Base-by-base conservation (phyloP, 2,797 vertebrate species). In the Cirrhinus mrigala region DNA sequence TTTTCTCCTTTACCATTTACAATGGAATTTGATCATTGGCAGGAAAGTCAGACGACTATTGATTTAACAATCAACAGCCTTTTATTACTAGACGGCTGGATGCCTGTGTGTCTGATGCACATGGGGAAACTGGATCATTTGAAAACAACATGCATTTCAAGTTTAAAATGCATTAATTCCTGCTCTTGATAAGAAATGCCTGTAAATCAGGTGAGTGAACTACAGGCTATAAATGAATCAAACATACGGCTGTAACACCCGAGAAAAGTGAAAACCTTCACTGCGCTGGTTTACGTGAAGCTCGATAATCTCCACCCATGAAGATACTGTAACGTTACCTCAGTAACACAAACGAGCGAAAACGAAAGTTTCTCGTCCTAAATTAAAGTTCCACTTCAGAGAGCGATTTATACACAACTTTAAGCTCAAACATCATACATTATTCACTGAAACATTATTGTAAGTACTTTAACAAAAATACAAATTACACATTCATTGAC, bases 1-100 rank as follows among this genome's bases (percentile, higher is more conserved):
- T 78, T 40, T 18, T 69, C 62, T 84, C 12, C 33, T 84, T 78
- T 46, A 76, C 50, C 37, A 24, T 77, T 56, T 68, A 54, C 73
- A 77, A 84, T 70, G 75, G n/a, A 70, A 84, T 70, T 16, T 78
- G 75, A 78, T 70, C 64, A n/a, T n/a, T 24, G 50, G 18, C 64
- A 78, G 74, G 82, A 64, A 64, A 74, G 81, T 80, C 81, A 85
- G 82, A 77, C 68, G 27, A 62, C 68, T 85, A 89, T 85, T 69
- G 83, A 87, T 89, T 89, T 79, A 70, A 82, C 69, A 87, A 87
- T 86, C 66, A 84, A 74, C 79, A 58, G 74, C 20, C 24, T 27
- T 87, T 82, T 87, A 87, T 82, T 85, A 66, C 76, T 37, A 75
- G 76, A 60, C 20, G 79, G 78, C 75, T 82, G 69, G 60, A 85